Evolutionary conservation across 2,888 invertebrate genomes (phyloP).

Genomic region (Plebejus anna): DNA sequence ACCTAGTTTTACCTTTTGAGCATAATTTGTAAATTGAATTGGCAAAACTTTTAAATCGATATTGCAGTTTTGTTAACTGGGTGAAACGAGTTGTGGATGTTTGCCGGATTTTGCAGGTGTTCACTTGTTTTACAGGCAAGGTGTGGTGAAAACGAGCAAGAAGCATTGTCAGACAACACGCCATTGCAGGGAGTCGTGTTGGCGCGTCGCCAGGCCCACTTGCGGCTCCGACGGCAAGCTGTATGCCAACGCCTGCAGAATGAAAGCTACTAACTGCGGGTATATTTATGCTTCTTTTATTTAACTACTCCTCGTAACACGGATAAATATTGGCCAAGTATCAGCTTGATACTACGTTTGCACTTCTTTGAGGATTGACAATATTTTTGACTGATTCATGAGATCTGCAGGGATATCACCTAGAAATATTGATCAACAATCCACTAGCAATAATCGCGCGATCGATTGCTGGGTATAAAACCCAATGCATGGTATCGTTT

Average conservation of each 20-base stretch:
- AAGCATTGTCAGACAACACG: constrained; percentile 95
- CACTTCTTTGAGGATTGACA: neutral
- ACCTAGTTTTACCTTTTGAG: neutral
- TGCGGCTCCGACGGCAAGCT: constrained; percentile 94
- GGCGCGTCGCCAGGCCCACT: constrained; percentile 92
- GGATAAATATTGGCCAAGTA: neutral
- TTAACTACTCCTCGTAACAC: neutral
- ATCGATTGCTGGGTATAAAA: no score
- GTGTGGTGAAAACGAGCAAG: constrained; percentile 91
- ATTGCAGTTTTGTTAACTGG: neutral
- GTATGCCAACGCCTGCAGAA: constrained; percentile 93
- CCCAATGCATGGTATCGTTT: no score
- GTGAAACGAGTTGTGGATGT: neutral
- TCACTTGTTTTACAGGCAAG: constrained; percentile 81
- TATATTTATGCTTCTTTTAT: constrained; percentile 44
- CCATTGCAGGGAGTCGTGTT: constrained; percentile 94
- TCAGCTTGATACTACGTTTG: no score
- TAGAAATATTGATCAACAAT: no score
- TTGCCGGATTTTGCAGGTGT: neutral
- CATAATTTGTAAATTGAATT: neutral
- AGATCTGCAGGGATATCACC: no score
- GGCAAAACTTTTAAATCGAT: constrained; percentile 1
- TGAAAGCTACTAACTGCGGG: constrained; percentile 96
- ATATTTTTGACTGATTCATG: neutral
- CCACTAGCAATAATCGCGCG: no score